Percentiles rank a stretch among this genome's conserved stretches.
Conservation (phyloP, 2,888 invertebrate genomes). For the Coremacera marginata region DNA sequence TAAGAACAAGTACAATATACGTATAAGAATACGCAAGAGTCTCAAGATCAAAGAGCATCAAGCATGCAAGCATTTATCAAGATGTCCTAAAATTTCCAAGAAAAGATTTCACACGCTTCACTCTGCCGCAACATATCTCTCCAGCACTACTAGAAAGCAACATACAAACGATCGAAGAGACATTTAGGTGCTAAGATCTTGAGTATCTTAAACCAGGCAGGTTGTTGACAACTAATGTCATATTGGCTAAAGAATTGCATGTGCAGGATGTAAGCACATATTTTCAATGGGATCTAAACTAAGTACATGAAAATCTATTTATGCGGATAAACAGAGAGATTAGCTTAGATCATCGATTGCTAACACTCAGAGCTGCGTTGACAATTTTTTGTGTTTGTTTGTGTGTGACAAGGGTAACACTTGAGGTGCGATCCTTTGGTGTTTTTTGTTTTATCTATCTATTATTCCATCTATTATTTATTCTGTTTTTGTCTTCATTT, state of each 20-base stretch:
- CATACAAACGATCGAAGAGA: background rate
- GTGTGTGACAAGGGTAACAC: slow-evolving; percentile 34
- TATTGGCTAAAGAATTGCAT: background rate
- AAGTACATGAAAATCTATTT: slow-evolving; percentile 29
- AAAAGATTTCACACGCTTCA: slow-evolving; percentile 21
- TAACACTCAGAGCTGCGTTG: slow-evolving; percentile 1
- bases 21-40: background rate
- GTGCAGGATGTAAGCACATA: background rate
- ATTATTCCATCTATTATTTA: background rate
- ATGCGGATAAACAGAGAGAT: slow-evolving; percentile 32
- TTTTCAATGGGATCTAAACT: background rate
- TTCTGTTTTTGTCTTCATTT: background rate
- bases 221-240: slow-evolving; percentile 11
- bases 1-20: no score
- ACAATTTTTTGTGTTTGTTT: slow-evolving; percentile 22
- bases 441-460: background rate
- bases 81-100: background rate
- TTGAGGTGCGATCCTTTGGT: slow-evolving; percentile 37
- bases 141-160: no score
- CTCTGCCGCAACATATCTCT: no score
- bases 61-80: background rate
- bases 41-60: background rate
- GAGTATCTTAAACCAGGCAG: background rate
- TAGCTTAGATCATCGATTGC: background rate
- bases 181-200: slow-evolving; percentile 15